Evolutionary conservation across 2,113 vertebrate species (phyloP).

Genomic region (Mormyrus lacerda): DNA sequence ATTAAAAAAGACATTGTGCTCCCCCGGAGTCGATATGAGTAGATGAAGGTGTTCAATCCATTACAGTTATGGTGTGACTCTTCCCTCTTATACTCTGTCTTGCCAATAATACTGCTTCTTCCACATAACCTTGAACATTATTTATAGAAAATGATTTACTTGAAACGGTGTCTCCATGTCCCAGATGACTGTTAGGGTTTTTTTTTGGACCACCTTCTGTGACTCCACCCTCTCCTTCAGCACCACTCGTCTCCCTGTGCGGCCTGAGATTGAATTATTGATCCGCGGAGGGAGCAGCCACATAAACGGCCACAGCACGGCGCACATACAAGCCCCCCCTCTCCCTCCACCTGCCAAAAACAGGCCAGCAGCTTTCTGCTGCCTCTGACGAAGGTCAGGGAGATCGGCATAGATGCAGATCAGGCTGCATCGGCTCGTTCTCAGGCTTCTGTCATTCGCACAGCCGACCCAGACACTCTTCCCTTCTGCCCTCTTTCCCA

Average conservation of each 20-base stretch:
- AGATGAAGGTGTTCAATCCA: neutral
- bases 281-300: neutral
- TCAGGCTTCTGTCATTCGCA: neutral
- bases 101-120: neutral
- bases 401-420: neutral
- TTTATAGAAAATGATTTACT: neutral
- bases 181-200: neutral
- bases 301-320: neutral
- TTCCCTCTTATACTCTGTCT: neutral
- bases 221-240: neutral
- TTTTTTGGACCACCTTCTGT: neutral
- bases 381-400: neutral
- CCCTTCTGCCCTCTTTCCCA: slow-evolving; percentile 1
- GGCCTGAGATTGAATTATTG: neutral
- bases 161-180: neutral
- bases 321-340: neutral
- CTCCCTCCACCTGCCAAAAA: neutral
- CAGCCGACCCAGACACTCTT: neutral
- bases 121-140: slow-evolving; percentile 2
- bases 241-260: neutral
- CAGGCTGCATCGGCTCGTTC: neutral
- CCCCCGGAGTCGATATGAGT: slow-evolving; percentile 13
- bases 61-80: neutral
- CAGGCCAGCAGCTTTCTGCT: neutral
- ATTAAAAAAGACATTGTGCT: slow-evolving; percentile 17